Base-by-base conservation (phyloP, 2,113 vertebrate species). In the Bothrops jararaca region DNA sequence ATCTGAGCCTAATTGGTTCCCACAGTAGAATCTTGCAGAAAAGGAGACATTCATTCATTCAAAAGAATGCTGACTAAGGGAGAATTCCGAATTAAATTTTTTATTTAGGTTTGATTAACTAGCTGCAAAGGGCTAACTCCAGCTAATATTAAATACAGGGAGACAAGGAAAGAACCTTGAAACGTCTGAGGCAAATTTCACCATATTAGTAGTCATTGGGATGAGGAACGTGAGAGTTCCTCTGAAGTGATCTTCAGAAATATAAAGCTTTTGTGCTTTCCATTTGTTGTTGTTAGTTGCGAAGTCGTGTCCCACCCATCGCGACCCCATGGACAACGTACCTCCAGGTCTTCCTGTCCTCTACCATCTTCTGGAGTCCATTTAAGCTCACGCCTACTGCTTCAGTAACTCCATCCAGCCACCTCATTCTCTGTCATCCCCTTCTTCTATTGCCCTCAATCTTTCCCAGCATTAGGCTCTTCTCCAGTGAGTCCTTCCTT, bases 41-140 rank as follows among this genome's bases (percentile, higher is more conserved):
- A 92, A 69, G 6, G 50, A 85, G 24, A 94, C 48, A 6, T 42
- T 11, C 3, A 58, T 45, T 95, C 22, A 91, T 93, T 89, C 64
- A 80, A 86, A 85, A 92, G 45, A 93, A 88, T 88, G 5, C 85
- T 95, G 86, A 50, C 86, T 34, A 94, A 92, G 92, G 48, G 15
- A 58, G 86, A 91, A 26, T 57, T 85, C 54, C 64, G 1, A 22
- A 74, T 92, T 58, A 56, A 53, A 91, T 93, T 11, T 2, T 58
- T 90, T 50, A 90, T 26, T 69, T 91, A 20, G 13, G 29, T 0
- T 18, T 53, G 80, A 50, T 94, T 91, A 87, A 86, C 20, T 48
- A 39, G 10, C 26, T 69, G 48, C 60, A 92, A 94, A 20, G 34
- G 11, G 48, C 88, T 85, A 80, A 3, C 53, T 91, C 45, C 91